Evolutionary conservation across 1,140 invertebrate genomes (phyloP).

Genomic region (Anagrus nilaparvatae): DNA sequence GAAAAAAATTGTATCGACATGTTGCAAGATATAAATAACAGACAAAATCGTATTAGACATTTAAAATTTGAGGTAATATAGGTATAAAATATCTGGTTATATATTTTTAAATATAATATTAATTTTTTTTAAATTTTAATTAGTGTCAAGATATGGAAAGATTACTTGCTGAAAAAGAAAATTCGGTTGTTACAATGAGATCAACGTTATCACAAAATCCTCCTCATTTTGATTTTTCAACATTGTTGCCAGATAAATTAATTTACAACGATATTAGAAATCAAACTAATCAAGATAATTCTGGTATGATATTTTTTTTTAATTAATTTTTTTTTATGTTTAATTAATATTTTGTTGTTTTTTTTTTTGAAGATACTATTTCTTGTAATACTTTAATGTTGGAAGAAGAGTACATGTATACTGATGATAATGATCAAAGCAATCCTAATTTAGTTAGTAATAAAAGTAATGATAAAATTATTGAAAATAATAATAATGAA

Average conservation of each 20-base stretch:
- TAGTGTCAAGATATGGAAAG: constrained; percentile 4
- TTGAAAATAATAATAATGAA: too few relatives aligned
- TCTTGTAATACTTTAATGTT: constrained; percentile 12
- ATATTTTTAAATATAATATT: neutral
- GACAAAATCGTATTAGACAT: neutral
- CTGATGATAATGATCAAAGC: too few relatives aligned
- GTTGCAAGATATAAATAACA: neutral
- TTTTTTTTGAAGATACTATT: constrained; percentile 3
- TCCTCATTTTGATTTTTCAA: constrained; percentile 9
- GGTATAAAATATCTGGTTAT: neutral
- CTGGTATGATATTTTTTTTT: constrained; percentile 4
- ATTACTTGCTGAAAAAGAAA: constrained; percentile 1
- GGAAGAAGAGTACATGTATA: constrained; percentile 14
- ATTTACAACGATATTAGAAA: constrained; percentile 3
- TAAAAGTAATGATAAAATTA: too few relatives aligned
- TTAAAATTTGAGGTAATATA: neutral
- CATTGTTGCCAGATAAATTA: too few relatives aligned
- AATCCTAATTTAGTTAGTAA: too few relatives aligned
- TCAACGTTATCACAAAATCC: neutral
- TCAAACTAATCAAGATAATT: neutral
- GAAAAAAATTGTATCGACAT: constrained; percentile 1
- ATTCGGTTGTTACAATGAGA: neutral
- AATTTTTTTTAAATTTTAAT: neutral
- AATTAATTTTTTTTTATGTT: neutral
- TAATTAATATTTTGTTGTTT: neutral